Evolutionary conservation across 2,888 invertebrate species (phyloP).

Genomic region (Graphium colonna): DNA sequence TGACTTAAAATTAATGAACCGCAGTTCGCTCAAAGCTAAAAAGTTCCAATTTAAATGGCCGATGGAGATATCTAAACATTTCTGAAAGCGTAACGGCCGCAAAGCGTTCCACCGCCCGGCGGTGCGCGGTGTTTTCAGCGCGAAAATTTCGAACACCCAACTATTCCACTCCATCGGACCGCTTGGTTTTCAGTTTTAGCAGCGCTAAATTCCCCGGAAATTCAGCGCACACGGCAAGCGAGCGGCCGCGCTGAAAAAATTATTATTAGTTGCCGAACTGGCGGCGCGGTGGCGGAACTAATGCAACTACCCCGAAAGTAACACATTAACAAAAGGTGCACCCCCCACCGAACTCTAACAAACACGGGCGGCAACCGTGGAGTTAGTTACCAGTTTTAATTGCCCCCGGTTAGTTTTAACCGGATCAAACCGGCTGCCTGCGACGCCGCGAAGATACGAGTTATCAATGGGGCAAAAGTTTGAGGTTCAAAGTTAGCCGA

Average conservation of each 20-base stretch:
- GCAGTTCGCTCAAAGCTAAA: too few relatives aligned
- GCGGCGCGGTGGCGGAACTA: constrained; percentile 1
- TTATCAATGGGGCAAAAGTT: constrained; percentile 31
- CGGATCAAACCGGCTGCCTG: constrained; percentile 39
- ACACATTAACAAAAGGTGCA: constrained; percentile 26
- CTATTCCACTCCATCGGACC: background rate
- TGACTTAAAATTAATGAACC: too few relatives aligned
- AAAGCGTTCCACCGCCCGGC: too few relatives aligned
- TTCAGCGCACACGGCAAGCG: background rate
- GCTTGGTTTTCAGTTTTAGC: background rate
- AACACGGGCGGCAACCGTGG: constrained; percentile 25
- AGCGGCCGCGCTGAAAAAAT: background rate
- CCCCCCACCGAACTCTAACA: constrained; percentile 23
- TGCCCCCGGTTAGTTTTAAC: constrained; percentile 44
- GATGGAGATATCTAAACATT: too few relatives aligned
- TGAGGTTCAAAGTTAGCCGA: constrained; percentile 19
- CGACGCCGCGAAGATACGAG: constrained; percentile 31
- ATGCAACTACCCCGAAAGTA: constrained; percentile 21
- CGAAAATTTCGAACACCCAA: background rate
- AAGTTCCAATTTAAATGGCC: too few relatives aligned
- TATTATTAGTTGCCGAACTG: constrained; percentile 10
- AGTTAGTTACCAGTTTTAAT: constrained; percentile 44
- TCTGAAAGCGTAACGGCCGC: too few relatives aligned
- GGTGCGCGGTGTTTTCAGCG: background rate
- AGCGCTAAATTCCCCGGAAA: background rate